Evolutionary conservation across 2,113 vertebrate species (phyloP).

Genomic region (Pleuronectes platessa): DNA sequence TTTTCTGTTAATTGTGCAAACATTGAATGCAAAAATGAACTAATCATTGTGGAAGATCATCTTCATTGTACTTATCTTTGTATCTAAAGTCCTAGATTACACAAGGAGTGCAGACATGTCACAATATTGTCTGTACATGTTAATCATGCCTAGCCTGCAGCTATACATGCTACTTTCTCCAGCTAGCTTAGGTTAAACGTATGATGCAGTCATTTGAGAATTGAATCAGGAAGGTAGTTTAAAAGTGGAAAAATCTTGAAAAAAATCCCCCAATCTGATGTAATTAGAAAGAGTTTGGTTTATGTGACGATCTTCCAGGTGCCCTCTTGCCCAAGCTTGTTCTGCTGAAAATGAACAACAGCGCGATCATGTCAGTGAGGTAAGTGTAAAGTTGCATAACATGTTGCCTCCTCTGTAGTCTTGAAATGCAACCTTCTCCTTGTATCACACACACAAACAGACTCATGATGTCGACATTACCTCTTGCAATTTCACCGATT

Average conservation of each 20-base stretch:
- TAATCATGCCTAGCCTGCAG: conserved; percentile 28
- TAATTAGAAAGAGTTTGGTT: conserved; percentile 22
- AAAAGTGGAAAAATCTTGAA: conserved; percentile 14
- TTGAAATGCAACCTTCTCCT: not conserved
- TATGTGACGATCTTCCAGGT: conserved; percentile 81
- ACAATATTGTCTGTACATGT: conserved; percentile 30
- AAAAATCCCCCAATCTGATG: conserved; percentile 28
- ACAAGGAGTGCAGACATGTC: conserved; percentile 30
- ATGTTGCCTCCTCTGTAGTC: not conserved
- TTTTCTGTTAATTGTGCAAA: conserved; percentile 21
- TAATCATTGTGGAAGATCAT: conserved; percentile 21
- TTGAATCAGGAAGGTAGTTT: not conserved
- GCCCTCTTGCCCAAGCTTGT: conserved; percentile 88
- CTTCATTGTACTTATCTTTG: conserved; percentile 28
- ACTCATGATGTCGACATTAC: not conserved
- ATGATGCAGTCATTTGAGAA: conserved; percentile 15
- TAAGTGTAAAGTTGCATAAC: conserved; percentile 72
- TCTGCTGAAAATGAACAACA: conserved; percentile 92
- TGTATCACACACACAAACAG: not conserved
- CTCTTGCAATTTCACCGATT: conserved; percentile 2
- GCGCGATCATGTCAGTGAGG: conserved; percentile 90
- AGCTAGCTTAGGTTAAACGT: conserved; percentile 8
- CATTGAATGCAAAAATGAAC: conserved; percentile 2
- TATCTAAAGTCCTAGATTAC: conserved; percentile 50
- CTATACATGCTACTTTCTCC: not conserved